Conservation (phyloP, 1,140 invertebrate species). For the Linepithema humile region DNA sequence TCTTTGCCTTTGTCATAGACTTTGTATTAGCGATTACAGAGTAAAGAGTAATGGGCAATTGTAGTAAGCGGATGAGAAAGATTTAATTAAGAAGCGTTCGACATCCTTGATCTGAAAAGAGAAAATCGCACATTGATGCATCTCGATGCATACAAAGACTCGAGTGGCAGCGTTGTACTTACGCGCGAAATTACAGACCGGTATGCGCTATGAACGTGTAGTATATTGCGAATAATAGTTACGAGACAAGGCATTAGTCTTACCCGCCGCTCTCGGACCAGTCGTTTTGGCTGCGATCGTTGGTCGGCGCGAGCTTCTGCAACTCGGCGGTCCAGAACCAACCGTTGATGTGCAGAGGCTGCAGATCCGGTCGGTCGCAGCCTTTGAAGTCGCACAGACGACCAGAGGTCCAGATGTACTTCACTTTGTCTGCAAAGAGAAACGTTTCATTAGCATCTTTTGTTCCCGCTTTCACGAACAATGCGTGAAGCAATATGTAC, state of each 20-base stretch:
- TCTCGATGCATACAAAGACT: background rate
- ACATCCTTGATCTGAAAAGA: constrained; percentile 33
- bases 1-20: constrained; percentile 4
- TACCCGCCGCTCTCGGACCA: constrained; percentile 92
- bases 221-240: background rate
- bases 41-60: background rate
- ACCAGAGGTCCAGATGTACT: constrained; percentile 95
- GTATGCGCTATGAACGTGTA: background rate
- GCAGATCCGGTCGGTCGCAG: constrained; percentile 91
- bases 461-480: background rate
- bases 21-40: constrained; percentile 21
- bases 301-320: constrained; percentile 91
- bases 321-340: constrained; percentile 95
- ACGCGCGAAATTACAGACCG: background rate
- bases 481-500: constrained; percentile 80
- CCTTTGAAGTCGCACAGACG: constrained; percentile 93
- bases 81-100: constrained; percentile 5
- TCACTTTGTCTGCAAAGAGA: constrained; percentile 84
- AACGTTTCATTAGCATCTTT: constrained; percentile 7
- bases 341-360: constrained; percentile 91
- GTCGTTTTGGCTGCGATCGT: constrained; percentile 90
- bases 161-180: background rate
- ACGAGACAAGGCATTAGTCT: too few relatives aligned
- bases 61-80: background rate
- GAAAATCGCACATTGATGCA: background rate